These are phyloP conservation scores for Platanista minor DNA, from an alignment of 2,113 vertebrate genomes.

Conservation along the genomic window DNA sequence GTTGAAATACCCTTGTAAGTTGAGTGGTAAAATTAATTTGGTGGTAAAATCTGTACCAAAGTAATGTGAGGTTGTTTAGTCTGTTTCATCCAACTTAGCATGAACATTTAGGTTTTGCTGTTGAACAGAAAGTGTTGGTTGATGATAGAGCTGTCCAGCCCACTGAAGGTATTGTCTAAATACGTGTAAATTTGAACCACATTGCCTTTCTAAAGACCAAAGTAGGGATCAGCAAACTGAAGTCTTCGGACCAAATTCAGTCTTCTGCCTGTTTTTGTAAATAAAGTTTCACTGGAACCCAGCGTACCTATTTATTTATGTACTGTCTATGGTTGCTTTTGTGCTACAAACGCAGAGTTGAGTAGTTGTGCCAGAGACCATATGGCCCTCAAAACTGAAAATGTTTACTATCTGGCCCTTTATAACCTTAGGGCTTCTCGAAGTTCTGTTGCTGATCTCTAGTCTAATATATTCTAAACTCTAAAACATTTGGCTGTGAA, in stretches of 20 bases:
- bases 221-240: neutral
- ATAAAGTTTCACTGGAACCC: neutral
- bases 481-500: neutral
- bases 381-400: neutral
- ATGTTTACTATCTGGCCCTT: neutral
- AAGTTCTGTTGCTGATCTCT: neutral
- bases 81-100: neutral
- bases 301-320: neutral
- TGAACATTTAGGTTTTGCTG: neutral
- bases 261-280: neutral
- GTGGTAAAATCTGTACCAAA: neutral
- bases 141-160: neutral
- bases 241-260: neutral
- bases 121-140: neutral
- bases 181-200: neutral
- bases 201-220: neutral
- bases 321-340: neutral
- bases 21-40: neutral
- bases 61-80: neutral
- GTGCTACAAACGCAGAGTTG: neutral
- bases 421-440: neutral
- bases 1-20: neutral
- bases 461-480: neutral
- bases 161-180: too few relatives aligned
- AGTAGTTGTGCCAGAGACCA: neutral